Evolutionary conservation across 2,797 vertebrate genomes (phyloP).

Genomic region (Prionace glauca): DNA sequence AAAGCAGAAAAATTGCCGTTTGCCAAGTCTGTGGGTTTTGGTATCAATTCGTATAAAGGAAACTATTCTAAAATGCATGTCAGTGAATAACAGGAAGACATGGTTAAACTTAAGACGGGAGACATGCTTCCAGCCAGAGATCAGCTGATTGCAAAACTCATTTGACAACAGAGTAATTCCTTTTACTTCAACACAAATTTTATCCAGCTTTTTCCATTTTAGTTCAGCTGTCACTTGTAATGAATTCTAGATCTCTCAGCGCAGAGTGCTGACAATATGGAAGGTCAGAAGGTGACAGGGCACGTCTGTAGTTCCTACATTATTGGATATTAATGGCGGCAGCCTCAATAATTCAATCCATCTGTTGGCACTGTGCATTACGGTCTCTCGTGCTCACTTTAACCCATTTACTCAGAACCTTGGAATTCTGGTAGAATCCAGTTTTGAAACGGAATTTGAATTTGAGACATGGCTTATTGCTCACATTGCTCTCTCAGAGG

Average conservation of each 20-base stretch:
- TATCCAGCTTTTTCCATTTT: background rate
- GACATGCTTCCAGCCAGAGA: background rate
- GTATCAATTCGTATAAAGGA: constrained; percentile 27
- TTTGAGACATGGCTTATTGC: background rate
- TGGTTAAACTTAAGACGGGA: background rate
- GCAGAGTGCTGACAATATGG: background rate
- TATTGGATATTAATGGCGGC: background rate
- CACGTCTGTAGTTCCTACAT: background rate
- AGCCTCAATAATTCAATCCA: constrained; percentile 13
- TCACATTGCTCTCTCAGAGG: background rate
- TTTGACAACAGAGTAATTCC: background rate
- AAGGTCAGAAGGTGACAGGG: background rate
- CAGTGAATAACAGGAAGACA: constrained; percentile 10
- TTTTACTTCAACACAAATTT: background rate
- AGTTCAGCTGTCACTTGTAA: background rate
- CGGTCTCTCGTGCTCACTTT: background rate
- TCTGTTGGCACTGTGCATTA: constrained; percentile 13
- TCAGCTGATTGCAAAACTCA: background rate
- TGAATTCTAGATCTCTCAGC: background rate
- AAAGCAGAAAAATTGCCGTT: background rate
- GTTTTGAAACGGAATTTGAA: no score
- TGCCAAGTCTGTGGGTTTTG: background rate
- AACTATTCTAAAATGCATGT: background rate
- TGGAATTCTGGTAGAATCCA: background rate
- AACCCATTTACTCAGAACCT: background rate